Percentiles rank a stretch among this genome's conserved stretches.
phyloP scores from a whole-genome alignment of 2,888 invertebrate genomes.

The Drosophila niveifrons region DNA sequence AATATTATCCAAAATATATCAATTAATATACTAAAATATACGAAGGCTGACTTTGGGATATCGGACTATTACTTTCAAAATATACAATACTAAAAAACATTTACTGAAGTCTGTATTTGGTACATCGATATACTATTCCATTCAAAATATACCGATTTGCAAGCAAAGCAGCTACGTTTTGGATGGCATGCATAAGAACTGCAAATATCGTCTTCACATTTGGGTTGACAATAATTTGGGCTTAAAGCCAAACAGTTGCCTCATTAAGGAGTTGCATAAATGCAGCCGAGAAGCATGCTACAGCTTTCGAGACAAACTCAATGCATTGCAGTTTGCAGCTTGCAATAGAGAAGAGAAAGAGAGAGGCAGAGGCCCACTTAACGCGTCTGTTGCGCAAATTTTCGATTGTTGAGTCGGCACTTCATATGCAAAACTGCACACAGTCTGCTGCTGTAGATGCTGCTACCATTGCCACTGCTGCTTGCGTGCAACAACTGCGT shows the following conservation, averaged over 20 bases:
- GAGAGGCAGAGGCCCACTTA: conserved; percentile 58
- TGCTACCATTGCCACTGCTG: conserved; percentile 6
- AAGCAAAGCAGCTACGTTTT: too few species aligned
- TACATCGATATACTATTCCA: too few species aligned
- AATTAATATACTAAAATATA: too few species aligned
- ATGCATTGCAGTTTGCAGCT: conserved; percentile 28
- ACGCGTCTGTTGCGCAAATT: conserved; percentile 79
- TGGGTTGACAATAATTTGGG: conserved; percentile 22
- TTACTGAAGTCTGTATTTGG: too few species aligned
- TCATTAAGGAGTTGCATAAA: conserved; percentile 76
- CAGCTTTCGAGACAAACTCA: conserved; percentile 46
- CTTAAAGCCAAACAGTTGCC: conserved; percentile 38
- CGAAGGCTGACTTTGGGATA: too few species aligned
- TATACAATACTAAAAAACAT: too few species aligned
- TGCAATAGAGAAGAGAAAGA: neutral
- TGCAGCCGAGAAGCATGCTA: conserved; percentile 72
- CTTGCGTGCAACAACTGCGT: conserved; percentile 36
- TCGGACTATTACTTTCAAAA: neutral
- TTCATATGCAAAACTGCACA: conserved; percentile 77
- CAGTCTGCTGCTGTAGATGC: conserved; percentile 37
- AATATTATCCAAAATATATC: too few species aligned
- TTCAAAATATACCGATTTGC: too few species aligned
- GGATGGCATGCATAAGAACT: too few species aligned
- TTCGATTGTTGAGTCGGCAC: conserved; percentile 81
- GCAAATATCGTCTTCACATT: too few species aligned